These are phyloP conservation scores for Acronicta psi DNA, from an alignment of 2,888 invertebrate genomes.

Conservation along the genomic window DNA sequence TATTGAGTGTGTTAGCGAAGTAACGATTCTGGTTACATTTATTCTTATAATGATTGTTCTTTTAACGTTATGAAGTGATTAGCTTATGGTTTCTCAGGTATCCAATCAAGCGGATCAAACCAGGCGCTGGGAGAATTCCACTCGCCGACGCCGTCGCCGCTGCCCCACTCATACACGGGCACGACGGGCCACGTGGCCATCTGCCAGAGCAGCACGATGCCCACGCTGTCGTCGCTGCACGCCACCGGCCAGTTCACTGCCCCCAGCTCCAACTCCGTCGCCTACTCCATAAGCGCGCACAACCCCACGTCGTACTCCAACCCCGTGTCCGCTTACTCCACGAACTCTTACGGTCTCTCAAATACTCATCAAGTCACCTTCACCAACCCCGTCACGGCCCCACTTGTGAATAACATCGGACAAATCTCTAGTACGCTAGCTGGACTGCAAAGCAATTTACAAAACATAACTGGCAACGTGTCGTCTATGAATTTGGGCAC, in stretches of 20 bases:
- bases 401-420: constrained; percentile 85
- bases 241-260: constrained; percentile 82
- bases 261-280: constrained; percentile 85
- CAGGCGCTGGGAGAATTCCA: constrained; percentile 91
- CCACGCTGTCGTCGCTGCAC: constrained; percentile 88
- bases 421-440: constrained; percentile 86
- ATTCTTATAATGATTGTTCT: no score
- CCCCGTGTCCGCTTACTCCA: constrained; percentile 85
- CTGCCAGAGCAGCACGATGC: constrained; percentile 91
- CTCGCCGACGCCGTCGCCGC: constrained; percentile 89
- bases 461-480: constrained; percentile 82
- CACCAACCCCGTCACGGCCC: constrained; percentile 85
- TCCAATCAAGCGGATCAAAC: constrained; percentile 92
- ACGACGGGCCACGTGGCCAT: constrained; percentile 79
- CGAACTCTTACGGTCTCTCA: constrained; percentile 81
- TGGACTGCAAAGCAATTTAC: constrained; percentile 84
- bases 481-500: constrained; percentile 81
- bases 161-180: constrained; percentile 88
- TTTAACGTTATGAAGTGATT: not conserved
- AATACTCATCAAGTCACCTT: constrained; percentile 87
- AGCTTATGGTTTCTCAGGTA: constrained; percentile 72
- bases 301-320: constrained; percentile 87
- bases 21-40: no score
- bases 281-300: constrained; percentile 86
- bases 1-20: no score